Conservation (phyloP, 2,797 vertebrate species). For the Hozukius guyotensis region DNA sequence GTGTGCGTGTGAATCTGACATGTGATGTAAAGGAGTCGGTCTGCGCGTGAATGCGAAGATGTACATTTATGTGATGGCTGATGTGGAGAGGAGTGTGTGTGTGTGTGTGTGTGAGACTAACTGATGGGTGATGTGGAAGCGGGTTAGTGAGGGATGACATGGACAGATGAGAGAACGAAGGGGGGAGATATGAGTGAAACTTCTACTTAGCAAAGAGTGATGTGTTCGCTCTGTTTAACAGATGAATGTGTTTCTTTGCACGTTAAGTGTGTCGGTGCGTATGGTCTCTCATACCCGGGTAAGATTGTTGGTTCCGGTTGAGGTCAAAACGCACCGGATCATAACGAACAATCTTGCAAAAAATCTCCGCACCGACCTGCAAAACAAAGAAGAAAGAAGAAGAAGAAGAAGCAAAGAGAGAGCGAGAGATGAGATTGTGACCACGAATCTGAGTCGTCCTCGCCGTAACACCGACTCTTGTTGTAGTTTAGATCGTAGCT, state of each 20-base stretch:
- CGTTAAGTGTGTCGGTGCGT: constrained; percentile 22
- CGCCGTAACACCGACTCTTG: constrained; percentile 4
- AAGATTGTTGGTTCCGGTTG: background rate
- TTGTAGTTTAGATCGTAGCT: constrained; percentile 47
- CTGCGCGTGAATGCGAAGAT: constrained; percentile 38
- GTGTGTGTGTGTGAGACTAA: constrained; percentile 7
- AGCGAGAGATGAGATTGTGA: constrained; percentile 17
- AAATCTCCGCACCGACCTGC: constrained; percentile 46
- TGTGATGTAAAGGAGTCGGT: constrained; percentile 42
- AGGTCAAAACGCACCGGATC: constrained; percentile 13
- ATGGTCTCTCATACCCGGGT: constrained; percentile 32
- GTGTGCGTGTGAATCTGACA: constrained; percentile 41
- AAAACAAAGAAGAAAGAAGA: constrained; percentile 29
- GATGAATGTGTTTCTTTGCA: constrained; percentile 11
- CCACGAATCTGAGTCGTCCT: background rate
- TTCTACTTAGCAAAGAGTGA: constrained; percentile 85
- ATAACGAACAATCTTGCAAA: constrained; percentile 1
- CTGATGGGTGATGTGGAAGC: background rate
- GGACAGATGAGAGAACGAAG: constrained; percentile 23
- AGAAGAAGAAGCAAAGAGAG: background rate
- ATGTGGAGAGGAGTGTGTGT: constrained; percentile 14
- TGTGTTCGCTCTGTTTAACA: constrained; percentile 58
- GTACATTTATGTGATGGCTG: constrained; percentile 53
- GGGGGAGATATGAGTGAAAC: constrained; percentile 65
- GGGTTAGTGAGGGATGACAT: constrained; percentile 51